phyloP scores from a whole-genome alignment of 2,888 invertebrate genomes.

The Myathropa florea region DNA sequence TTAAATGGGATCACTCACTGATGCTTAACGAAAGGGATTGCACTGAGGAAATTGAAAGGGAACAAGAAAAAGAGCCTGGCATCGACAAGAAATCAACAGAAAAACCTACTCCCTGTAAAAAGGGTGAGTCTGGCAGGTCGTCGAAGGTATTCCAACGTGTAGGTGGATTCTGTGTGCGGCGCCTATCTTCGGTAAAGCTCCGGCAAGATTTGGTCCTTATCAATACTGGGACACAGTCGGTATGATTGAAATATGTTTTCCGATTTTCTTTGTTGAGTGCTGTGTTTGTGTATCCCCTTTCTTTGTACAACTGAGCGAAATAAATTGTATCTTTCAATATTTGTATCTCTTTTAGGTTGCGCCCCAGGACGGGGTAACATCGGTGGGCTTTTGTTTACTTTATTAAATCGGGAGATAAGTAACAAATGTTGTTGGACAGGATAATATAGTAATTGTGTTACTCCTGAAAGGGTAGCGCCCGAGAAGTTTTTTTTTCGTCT shows the following conservation, averaged over 20 bases:
- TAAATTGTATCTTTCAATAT: slow-evolving; percentile 52
- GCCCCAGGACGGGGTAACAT: not conserved
- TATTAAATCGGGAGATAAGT: slow-evolving; percentile 58
- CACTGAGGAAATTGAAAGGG: slow-evolving; percentile 48
- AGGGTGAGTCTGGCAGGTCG: not conserved
- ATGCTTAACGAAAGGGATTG: slow-evolving; percentile 59
- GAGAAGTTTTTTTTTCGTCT: not conserved
- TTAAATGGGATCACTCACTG: slow-evolving; percentile 58
- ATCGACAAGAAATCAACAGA: not conserved
- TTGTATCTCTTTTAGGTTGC: slow-evolving; percentile 10
- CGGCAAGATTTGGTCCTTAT: slow-evolving; percentile 20
- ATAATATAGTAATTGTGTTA: slow-evolving; percentile 55
- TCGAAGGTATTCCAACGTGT: not conserved
- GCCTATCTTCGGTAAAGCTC: slow-evolving; percentile 11
- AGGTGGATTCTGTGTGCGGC: not conserved
- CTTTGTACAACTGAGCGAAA: slow-evolving; percentile 21
- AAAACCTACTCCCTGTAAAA: not conserved
- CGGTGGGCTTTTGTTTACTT: slow-evolving; percentile 47
- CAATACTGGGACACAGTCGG: slow-evolving; percentile 33
- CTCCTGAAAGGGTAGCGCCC: slow-evolving; percentile 26
- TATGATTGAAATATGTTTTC: slow-evolving; percentile 46
- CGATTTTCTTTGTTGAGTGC: slow-evolving; percentile 1
- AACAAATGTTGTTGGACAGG: slow-evolving; percentile 57
- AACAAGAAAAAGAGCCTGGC: not conserved
- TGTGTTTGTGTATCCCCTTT: slow-evolving; percentile 10